Evolutionary conservation across 2,888 invertebrate species (phyloP), one percentile per base, ranked within the genome.

Genomic region (Drosophila kokeensis): DNA sequence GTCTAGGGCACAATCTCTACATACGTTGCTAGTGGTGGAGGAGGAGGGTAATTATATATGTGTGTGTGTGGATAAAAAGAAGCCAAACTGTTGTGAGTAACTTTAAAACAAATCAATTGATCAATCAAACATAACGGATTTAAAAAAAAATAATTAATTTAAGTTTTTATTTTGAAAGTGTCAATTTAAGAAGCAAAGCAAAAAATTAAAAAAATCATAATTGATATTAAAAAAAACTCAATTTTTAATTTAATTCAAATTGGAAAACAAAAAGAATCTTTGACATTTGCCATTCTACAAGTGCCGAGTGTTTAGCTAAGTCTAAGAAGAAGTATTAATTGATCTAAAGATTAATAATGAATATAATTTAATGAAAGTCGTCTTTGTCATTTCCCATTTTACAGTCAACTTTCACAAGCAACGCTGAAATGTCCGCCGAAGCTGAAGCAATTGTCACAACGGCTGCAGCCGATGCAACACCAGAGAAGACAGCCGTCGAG

Each of bases 1-100:
- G 90, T 82, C 90, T 83, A 81, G 83, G 87, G 90, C 82, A 90
- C 90, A 88, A 86, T 78, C 83, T 82, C 82, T 82, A 84, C 80
- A 76, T 30, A 65, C 49, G 64, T 71, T 42, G 50, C 64, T 67
- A 60, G 21, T 54, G 57, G 48, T 69, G 69, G 21, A 76, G 57
- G 55, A 65, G 32, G 57, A 55, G 24, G 15, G 24, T 24, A 57
- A 52, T 52, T 65, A 45, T 45, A 24, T 45, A 8, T 45, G 45
- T 45, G 40, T 52, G 29, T 48, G n/a, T 66, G 48, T 38, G 52
- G 36, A 57, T 50, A 53, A 29, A 50, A 54, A 36, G 58, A 63
- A 55, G 34, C 18, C n/a, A 36, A 30, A 40, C 34, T 36, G 7
- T 15, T 1, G 11, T 13, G 42, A 3, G 15, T 29, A 62, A 66